phyloP scores from a whole-genome alignment of 2,797 vertebrate genomes.

The Parambassis ranga region DNA sequence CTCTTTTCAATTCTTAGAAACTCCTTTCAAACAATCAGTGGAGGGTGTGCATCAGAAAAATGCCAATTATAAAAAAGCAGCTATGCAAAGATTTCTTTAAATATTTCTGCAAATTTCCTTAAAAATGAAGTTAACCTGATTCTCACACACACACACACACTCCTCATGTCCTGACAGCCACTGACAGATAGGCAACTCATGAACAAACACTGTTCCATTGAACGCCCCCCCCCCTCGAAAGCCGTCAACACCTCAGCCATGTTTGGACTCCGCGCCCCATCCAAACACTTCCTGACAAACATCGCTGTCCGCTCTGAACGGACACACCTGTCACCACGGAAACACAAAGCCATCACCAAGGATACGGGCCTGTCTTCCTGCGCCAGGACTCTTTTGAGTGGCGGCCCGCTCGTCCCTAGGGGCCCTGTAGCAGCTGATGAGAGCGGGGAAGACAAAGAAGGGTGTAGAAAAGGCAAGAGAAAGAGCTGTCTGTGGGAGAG shows the following conservation, averaged over 20 bases:
- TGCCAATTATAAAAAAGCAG: neutral
- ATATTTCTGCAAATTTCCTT: neutral
- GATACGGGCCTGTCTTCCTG: slow-evolving; percentile 63
- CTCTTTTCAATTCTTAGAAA: neutral
- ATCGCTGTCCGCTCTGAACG: slow-evolving; percentile 58
- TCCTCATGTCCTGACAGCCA: slow-evolving; percentile 35
- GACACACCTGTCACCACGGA: slow-evolving; percentile 76
- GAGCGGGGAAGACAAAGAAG: slow-evolving; percentile 63
- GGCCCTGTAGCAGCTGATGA: slow-evolving; percentile 69
- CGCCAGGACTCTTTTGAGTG: slow-evolving; percentile 60
- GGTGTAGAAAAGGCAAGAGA: slow-evolving; percentile 53
- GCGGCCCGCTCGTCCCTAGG: slow-evolving; percentile 58
- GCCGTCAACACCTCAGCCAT: slow-evolving; percentile 69
- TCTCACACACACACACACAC: neutral
- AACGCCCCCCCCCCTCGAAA: slow-evolving; percentile 41
- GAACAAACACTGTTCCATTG: slow-evolving; percentile 48
- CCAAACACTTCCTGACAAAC: slow-evolving; percentile 75
- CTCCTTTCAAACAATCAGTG: too few relatives aligned
- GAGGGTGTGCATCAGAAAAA: too few relatives aligned
- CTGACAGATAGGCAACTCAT: slow-evolving; percentile 56
- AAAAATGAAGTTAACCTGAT: neutral
- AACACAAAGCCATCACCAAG: slow-evolving; percentile 68
- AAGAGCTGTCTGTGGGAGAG: slow-evolving; percentile 27
- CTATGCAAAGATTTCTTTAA: neutral
- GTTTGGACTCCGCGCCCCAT: slow-evolving; percentile 53